Base-by-base conservation (phyloP, 2,797 vertebrate genomes). In the Oryzias sinensis region DNA sequence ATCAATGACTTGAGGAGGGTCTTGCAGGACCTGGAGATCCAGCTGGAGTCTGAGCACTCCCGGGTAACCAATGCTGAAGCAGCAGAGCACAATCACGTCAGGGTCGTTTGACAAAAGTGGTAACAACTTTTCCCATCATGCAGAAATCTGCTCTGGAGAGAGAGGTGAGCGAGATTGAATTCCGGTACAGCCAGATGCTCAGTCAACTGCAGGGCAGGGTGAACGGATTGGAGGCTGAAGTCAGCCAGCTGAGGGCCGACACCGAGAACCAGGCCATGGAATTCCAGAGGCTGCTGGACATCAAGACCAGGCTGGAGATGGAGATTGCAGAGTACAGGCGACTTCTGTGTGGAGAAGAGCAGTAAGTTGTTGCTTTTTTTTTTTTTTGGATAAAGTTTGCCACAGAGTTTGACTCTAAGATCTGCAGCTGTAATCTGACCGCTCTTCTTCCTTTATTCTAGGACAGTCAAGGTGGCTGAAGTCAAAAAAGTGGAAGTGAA, bases 81-180 rank as follows among this genome's bases (percentile, higher is more conserved):
- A 27, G 25, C 25, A 27, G 25, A 27, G 8, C 59, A 47, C 24
- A n/a, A 8, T 7, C 24, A 50, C 41, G 16, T 5, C 14, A 56
- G 49, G 8, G 16, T 17, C 2, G 1, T 49, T 43, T 57, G 37
- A 33, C 29, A 33, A 33, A 22, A 33, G 29, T 33, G 29, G 9
- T 33, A 33, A 33, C 29, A 33, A 8, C 29, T 33, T 33, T 44
- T 25, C 25, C 41, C 20, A 43, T 22, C n/a, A 1, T 58, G 41
- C 79, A 97, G 96, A 97, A 94, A 95, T 29, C 72, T 0, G 91
- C 93, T 0, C 5, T 96, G 85, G 94, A 95, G 66, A 87, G 85
- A 24, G 90, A 88, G 71, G 70, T 96, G 81, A 63, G 5, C 0
- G 95, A 97, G 25, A 94, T 90, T 0, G 91, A 97, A 85, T 62